Conservation (phyloP, 2,888 invertebrate genomes). For the Cerceris rybyensis region DNA sequence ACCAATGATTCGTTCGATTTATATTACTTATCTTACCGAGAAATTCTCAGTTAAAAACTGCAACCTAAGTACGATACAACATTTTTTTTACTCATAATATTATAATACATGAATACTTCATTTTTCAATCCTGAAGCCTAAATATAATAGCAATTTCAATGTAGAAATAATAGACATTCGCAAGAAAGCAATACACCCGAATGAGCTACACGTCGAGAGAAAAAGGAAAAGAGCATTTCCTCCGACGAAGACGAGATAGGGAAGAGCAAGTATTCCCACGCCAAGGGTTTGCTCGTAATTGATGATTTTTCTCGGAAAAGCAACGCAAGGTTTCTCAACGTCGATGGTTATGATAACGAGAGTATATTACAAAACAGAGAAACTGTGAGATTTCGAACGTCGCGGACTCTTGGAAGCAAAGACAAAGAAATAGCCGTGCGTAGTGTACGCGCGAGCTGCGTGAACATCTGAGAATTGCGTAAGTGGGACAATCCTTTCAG, state of each 20-base stretch:
- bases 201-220: background rate
- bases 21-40: too few species aligned
- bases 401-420: constrained; percentile 39
- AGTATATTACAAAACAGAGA: constrained; percentile 62
- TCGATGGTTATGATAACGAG: constrained; percentile 14
- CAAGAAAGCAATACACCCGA: too few species aligned
- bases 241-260: background rate
- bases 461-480: constrained; percentile 60
- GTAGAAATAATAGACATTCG: too few species aligned
- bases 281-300: background rate
- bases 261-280: background rate
- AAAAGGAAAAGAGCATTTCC: background rate
- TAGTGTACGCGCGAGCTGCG: constrained; percentile 45
- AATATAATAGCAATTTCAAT: too few species aligned
- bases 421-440: constrained; percentile 61
- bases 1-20: too few species aligned
- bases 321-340: constrained; percentile 12
- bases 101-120: too few species aligned
- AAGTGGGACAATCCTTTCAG: constrained; percentile 59
- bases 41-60: too few species aligned
- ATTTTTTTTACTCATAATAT: too few species aligned
- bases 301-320: constrained; percentile 16
- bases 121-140: too few species aligned
- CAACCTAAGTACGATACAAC: too few species aligned
- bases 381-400: constrained; percentile 60